These are phyloP conservation scores for Nemotelus pantherinus DNA, from an alignment of 2,888 invertebrate species.

Conservation along the genomic window DNA sequence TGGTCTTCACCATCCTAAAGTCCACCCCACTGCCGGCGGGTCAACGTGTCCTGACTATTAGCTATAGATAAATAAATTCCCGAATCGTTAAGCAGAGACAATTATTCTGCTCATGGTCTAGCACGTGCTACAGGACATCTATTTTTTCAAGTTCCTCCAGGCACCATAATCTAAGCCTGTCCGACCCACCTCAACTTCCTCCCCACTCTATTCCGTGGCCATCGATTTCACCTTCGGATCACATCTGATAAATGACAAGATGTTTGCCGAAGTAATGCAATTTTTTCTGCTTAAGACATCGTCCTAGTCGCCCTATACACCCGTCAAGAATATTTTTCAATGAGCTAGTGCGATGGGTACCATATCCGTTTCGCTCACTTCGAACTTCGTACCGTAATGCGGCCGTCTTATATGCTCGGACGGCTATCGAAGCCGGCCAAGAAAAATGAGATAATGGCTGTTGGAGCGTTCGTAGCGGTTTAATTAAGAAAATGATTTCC, in stretches of 20 bases:
- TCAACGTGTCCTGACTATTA: constrained; percentile 42
- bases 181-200: background rate
- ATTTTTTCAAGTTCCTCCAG: background rate
- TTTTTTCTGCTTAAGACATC: constrained; percentile 38
- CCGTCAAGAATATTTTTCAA: constrained; percentile 29
- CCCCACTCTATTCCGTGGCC: background rate
- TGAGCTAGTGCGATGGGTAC: constrained; percentile 43
- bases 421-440: constrained; percentile 3
- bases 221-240: constrained; percentile 45
- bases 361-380: constrained; percentile 44
- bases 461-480: constrained; percentile 48
- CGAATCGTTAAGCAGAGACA: constrained; percentile 48
- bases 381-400: background rate
- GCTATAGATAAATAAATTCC: constrained; percentile 48
- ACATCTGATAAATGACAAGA: constrained; percentile 51
- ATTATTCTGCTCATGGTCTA: constrained; percentile 48
- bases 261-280: constrained; percentile 49
- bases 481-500: constrained; percentile 51
- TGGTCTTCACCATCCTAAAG: too few species aligned
- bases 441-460: constrained; percentile 47
- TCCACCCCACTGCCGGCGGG: background rate
- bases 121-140: constrained; percentile 32
- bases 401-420: background rate
- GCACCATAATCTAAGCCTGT: background rate
- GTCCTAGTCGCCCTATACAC: background rate